These are phyloP conservation scores for Psittacula cyanocephala DNA, from an alignment of 2,113 vertebrate species.

Conservation along the genomic window DNA sequence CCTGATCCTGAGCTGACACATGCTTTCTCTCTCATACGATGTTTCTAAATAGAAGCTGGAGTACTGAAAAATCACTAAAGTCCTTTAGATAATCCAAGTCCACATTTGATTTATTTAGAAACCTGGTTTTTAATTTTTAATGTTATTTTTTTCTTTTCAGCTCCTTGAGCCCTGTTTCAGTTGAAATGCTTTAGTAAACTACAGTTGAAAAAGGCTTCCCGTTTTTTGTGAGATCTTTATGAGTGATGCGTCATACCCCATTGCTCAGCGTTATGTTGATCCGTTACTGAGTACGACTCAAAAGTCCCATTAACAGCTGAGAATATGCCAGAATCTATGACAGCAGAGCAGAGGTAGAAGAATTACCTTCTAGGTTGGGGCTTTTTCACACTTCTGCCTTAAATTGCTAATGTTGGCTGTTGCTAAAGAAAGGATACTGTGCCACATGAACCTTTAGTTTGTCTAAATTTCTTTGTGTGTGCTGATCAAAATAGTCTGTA, in stretches of 20 bases:
- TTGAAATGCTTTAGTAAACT: neutral
- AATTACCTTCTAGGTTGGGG: neutral
- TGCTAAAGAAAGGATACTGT: neutral
- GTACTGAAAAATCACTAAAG: neutral
- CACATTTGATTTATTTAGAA: neutral
- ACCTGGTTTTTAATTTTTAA: rapidly evolving
- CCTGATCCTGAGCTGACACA: neutral
- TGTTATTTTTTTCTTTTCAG: neutral
- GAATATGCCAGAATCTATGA: neutral
- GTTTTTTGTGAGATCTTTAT: neutral
- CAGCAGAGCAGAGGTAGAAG: neutral
- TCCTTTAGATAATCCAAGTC: neutral
- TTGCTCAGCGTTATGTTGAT: neutral
- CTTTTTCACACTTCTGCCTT: neutral
- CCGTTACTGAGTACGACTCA: neutral
- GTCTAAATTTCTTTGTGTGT: neutral
- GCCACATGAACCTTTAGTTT: neutral
- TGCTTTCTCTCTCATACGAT: rapidly evolving
- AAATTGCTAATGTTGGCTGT: neutral
- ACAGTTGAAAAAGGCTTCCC: neutral
- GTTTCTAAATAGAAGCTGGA: neutral
- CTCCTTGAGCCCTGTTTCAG: neutral
- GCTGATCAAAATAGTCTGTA: neutral
- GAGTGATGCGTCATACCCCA: neutral
- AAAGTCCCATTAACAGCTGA: neutral